Conservation (phyloP, 2,113 vertebrate species). For the Hucho hucho region DNA sequence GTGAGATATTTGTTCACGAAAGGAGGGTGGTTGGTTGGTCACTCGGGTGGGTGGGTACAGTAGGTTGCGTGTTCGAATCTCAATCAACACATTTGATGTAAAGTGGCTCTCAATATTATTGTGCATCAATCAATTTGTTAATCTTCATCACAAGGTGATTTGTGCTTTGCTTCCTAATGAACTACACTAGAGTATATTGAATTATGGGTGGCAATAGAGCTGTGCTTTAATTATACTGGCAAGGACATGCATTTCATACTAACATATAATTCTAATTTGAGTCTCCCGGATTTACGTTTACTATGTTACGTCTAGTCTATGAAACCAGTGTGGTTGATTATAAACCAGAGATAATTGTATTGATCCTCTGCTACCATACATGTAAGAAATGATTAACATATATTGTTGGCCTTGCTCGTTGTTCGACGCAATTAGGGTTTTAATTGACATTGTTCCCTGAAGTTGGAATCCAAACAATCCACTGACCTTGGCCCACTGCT, state of each 20-base stretch:
- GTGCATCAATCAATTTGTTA: conserved; percentile 36
- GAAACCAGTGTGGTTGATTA: conserved; percentile 12
- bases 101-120: conserved; percentile 23
- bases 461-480: background rate
- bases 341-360: conserved; percentile 26
- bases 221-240: conserved; percentile 61
- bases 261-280: conserved; percentile 20
- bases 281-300: no score
- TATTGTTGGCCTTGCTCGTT: background rate
- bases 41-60: no score
- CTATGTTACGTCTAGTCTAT: no score
- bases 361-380: conserved; percentile 20
- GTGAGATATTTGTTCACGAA: no score
- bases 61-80: no score
- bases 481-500: background rate
- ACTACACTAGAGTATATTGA: conserved; percentile 45
- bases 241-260: conserved; percentile 34
- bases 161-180: conserved; percentile 58
- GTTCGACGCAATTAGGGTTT: background rate
- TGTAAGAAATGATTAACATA: conserved; percentile 1
- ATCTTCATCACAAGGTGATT: conserved; percentile 53
- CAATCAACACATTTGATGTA: conserved; percentile 25
- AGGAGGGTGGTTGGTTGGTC: no score
- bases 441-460: background rate
- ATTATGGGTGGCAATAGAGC: conserved; percentile 46